Conservation (phyloP, 2,797 vertebrate species). For the Sebastes hopkinsi region DNA sequence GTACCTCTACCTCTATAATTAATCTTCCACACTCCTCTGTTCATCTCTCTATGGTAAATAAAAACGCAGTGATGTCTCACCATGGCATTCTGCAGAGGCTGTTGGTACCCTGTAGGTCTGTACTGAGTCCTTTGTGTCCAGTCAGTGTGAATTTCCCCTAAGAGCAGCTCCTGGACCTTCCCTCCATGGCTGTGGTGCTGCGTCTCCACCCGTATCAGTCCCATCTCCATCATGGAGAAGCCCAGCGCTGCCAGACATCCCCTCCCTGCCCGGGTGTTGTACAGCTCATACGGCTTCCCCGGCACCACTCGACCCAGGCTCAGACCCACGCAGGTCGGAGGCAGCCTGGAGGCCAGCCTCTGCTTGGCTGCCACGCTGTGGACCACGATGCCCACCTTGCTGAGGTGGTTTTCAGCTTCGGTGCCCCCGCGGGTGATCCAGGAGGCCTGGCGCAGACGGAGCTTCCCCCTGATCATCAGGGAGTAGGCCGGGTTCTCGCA, state of each 20-base stretch:
- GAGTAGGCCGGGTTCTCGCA: slow-evolving; percentile 88
- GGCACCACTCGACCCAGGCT: slow-evolving; percentile 69
- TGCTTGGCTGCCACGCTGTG: slow-evolving; percentile 83
- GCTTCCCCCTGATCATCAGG: slow-evolving; percentile 88
- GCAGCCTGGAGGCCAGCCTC: slow-evolving; percentile 76
- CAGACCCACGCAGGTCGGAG: slow-evolving; percentile 71
- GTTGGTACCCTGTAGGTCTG: slow-evolving; percentile 90
- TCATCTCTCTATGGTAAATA: neutral
- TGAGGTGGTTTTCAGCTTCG: slow-evolving; percentile 88
- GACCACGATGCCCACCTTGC: slow-evolving; percentile 88
- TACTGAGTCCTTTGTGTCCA: slow-evolving; percentile 86
- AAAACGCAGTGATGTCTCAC: slow-evolving; percentile 75
- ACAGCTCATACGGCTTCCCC: slow-evolving; percentile 84
- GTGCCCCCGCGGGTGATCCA: slow-evolving; percentile 92
- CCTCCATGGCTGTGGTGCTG: slow-evolving; percentile 76
- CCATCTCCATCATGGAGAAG: slow-evolving; percentile 91
- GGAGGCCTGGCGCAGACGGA: slow-evolving; percentile 89
- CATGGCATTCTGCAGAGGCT: slow-evolving; percentile 89
- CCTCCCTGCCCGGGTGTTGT: slow-evolving; percentile 79
- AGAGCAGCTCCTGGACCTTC: slow-evolving; percentile 87
- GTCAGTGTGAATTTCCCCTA: slow-evolving; percentile 91
- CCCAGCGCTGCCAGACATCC: slow-evolving; percentile 84
- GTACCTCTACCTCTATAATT: neutral
- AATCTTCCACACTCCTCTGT: neutral
- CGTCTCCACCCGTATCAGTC: slow-evolving; percentile 85